Evolutionary conservation across 1,140 invertebrate species (phyloP).

Genomic region (Lysiphlebus fabarum): DNA sequence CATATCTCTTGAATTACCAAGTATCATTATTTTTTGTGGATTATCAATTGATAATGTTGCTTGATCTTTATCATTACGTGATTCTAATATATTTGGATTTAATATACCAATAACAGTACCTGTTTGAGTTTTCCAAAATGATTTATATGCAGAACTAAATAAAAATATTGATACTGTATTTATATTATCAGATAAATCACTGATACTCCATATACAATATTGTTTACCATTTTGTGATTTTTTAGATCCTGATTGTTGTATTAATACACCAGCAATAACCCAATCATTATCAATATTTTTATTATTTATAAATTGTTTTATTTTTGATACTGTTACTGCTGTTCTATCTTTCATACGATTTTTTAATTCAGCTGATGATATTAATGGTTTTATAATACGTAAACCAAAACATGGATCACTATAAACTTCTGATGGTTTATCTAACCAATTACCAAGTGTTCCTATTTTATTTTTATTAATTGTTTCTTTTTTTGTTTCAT

Average conservation of each 20-base stretch:
- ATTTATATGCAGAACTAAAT: conserved; percentile 76
- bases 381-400: conserved; percentile 70
- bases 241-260: conserved; percentile 69
- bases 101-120: conserved; percentile 81
- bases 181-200: conserved; percentile 76
- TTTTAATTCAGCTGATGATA: conserved; percentile 70
- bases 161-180: conserved; percentile 78
- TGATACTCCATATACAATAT: conserved; percentile 83
- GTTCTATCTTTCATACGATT: conserved; percentile 71
- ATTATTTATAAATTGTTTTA: conserved; percentile 62
- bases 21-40: conserved; percentile 74
- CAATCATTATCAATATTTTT: conserved; percentile 72
- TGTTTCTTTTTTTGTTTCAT: neutral
- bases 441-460: neutral
- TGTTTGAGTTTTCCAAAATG: conserved; percentile 77
- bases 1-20: conserved; percentile 83
- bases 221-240: conserved; percentile 77
- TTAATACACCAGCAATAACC: conserved; percentile 85
- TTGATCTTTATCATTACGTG: conserved; percentile 64
- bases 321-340: conserved; percentile 66
- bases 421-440: conserved; percentile 54
- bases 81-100: conserved; percentile 78
- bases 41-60: conserved; percentile 72
- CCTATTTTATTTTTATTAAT: conserved; percentile 22
- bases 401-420: conserved; percentile 77